Base-by-base conservation (phyloP, 2,888 invertebrate species). In the Agriopis aurantiaria region DNA sequence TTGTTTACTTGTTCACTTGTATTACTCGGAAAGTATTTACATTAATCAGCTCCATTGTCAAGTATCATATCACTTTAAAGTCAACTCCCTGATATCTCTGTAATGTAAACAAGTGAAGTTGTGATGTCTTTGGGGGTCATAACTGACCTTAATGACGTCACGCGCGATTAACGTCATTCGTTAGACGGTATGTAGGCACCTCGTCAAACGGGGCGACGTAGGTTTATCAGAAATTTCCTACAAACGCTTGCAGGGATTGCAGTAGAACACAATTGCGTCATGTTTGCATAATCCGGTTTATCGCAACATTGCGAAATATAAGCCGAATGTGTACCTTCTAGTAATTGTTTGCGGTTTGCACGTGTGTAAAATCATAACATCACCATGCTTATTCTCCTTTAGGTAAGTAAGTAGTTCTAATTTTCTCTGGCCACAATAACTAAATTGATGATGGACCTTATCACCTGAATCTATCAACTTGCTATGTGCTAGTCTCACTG, bases 211-310 rank as follows among this genome's bases (percentile, higher is more conserved):
- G 10, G 17, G 33, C 3, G 3, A 14, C 49, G 49, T 61, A 33
- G 45, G 8, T 48, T 68, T 56, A 55, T 69, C 58, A 67, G 55
- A 63, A 64, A 56, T 64, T 59, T 64, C 63, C 63, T 49, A 40
- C 33, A 43, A 48, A 46, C 40, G 43, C 49, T 10, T 40, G 52
- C 14, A 58, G 12, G 33, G 33, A 23, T 49, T 43, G 55, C 59
- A 60, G 12, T 43, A 48, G 53, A 40, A 48, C 41, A 14, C 45
- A 55, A 40, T 70, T 75, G 77, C 85, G 85, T 85, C 84, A 82
- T 69, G 17, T 70, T 84, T 84, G 82, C 83, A 82, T 82, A 82
- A 80, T 74, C 69, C 72, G 52, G 72, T 78, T 80, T 82, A 81
- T 82, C 82, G 78, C 74, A 71, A 74, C 56, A 70, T 79, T 77